Percentiles rank a stretch among this genome's conserved stretches.
Evolutionary conservation across 2,888 invertebrate species (phyloP).

Genomic region (Marasmarcha lunaedactyla): DNA sequence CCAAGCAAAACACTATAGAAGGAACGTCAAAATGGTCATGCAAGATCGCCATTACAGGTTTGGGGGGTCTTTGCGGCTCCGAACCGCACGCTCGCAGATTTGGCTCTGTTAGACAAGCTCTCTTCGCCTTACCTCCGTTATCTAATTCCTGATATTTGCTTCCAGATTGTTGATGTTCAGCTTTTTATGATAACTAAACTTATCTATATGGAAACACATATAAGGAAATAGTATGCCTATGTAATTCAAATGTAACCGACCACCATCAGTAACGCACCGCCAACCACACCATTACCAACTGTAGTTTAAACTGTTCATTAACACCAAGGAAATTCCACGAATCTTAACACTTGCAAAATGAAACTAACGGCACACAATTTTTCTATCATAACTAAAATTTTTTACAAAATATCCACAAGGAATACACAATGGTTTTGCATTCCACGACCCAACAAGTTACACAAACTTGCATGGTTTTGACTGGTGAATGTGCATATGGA

Average conservation of each 20-base stretch:
- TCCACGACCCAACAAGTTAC: conserved; percentile 23
- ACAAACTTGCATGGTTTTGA: conserved; percentile 52
- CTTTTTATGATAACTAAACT: conserved; percentile 12
- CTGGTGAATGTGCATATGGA: conserved; percentile 11
- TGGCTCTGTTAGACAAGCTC: conserved; percentile 62
- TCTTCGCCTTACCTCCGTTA: conserved; percentile 56
- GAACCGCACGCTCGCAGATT: conserved; percentile 66
- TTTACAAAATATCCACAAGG: conserved; percentile 32
- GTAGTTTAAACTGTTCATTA: conserved; percentile 47
- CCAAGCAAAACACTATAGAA: conserved; percentile 97
- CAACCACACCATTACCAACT: conserved; percentile 50
- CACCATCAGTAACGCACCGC: conserved; percentile 65
- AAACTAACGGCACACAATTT: conserved; percentile 24
- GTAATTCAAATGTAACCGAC: conserved; percentile 47
- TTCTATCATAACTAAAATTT: not conserved
- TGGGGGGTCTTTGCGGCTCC: conserved; percentile 67
- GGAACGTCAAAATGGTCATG: conserved; percentile 99
- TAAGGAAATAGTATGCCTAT: conserved; percentile 46
- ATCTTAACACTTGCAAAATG: conserved; percentile 31
- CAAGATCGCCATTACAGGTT: conserved; percentile 99
- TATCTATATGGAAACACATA: conserved; percentile 32
- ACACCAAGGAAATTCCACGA: conserved; percentile 64
- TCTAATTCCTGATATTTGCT: conserved; percentile 56
- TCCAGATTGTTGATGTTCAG: conserved; percentile 15
- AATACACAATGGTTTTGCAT: conserved; percentile 18